Conservation (phyloP, 2,797 vertebrate genomes). For the Delichon dasypus region DNA sequence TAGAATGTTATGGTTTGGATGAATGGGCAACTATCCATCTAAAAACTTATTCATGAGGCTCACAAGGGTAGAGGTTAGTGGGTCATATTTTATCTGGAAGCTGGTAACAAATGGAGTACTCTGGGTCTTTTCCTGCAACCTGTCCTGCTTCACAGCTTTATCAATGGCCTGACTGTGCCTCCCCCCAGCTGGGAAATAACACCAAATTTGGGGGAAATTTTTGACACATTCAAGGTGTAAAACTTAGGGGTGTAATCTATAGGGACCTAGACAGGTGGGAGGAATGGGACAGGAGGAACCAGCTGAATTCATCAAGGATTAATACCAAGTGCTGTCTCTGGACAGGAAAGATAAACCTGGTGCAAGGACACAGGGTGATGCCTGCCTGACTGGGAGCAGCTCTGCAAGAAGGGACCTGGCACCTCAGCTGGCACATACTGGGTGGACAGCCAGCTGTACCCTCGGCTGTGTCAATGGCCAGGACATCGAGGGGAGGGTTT, state of each 20-base stretch:
- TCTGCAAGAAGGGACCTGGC: neutral
- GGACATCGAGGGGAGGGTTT: neutral
- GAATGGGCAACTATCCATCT: neutral
- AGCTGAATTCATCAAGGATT: neutral
- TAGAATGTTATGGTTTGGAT: neutral
- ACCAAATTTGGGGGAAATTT: neutral
- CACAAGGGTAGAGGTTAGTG: neutral
- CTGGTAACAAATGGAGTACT: neutral
- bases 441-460: neutral
- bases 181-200: neutral
- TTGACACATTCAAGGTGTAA: neutral
- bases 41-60: neutral
- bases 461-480: neutral
- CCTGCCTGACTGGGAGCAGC: neutral
- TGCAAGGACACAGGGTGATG: neutral
- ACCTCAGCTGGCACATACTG: neutral
- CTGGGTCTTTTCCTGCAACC: neutral
- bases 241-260: neutral
- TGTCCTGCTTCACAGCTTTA: neutral
- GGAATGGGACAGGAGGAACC: neutral
- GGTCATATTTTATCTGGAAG: neutral
- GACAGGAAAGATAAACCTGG: neutral
- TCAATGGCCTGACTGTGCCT: neutral
- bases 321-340: neutral
- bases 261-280: neutral